Evolutionary conservation across 2,113 vertebrate genomes (phyloP).

Genomic region (Sturnus vulgaris): DNA sequence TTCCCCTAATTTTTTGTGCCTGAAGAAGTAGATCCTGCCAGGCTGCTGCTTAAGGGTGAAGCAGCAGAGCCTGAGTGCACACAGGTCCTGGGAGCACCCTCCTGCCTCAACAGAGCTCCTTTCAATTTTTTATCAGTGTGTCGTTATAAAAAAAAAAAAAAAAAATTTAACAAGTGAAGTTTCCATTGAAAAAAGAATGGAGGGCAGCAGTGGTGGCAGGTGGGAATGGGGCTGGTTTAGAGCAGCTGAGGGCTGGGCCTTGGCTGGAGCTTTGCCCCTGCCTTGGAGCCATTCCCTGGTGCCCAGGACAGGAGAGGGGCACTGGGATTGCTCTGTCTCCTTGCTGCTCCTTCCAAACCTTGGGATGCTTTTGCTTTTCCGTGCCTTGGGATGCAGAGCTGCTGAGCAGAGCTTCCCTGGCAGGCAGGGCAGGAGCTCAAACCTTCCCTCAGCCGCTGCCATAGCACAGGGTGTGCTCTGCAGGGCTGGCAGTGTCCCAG

Average conservation of each 20-base stretch:
- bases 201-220: not conserved
- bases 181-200: not conserved
- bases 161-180: not conserved
- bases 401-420: not conserved
- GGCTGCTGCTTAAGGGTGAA: not conserved
- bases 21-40: not conserved
- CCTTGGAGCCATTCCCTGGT: not conserved
- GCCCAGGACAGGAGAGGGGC: fast-evolving
- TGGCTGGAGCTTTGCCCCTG: not conserved
- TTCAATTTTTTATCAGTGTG: not conserved
- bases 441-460: fast-evolving
- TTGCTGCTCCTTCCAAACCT: not conserved
- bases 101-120: not conserved
- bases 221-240: not conserved
- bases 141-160: constrained; percentile 16
- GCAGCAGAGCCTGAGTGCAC: not conserved
- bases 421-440: not conserved
- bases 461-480: fast-evolving
- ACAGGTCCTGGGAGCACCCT: not conserved
- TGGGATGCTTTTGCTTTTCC: not conserved
- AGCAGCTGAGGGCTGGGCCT: not conserved
- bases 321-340: fast-evolving
- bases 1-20: not conserved
- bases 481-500: not conserved
- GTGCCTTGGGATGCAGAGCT: not conserved